A percentile compares a stretch with the other conserved stretches of the same genome.
phyloP scores from a whole-genome alignment of 1,140 invertebrate species.

The Neodiprion fabricii region DNA sequence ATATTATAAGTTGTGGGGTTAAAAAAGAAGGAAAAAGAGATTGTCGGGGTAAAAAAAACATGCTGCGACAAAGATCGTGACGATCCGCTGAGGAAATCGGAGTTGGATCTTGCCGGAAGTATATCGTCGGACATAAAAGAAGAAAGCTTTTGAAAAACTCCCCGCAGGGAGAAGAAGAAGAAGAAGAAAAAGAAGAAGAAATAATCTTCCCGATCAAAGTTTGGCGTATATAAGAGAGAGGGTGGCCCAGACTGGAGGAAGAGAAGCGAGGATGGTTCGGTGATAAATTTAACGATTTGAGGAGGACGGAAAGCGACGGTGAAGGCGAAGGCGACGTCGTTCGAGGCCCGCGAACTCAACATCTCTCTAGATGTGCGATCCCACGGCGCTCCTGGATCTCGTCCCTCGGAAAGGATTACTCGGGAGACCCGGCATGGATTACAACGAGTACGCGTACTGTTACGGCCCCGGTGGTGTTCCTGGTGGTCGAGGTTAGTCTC shows the following conservation, averaged over 20 bases:
- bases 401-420: conserved; percentile 57
- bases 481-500: conserved; percentile 56
- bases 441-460: conserved; percentile 62
- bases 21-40: too few relatives aligned
- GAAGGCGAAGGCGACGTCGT: not conserved
- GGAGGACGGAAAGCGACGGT: not conserved
- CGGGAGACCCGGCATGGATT: conserved; percentile 59
- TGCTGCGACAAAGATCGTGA: too few relatives aligned
- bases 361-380: conserved; percentile 40
- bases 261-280: not conserved
- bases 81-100: not conserved
- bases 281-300: conserved; percentile 6
- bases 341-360: not conserved
- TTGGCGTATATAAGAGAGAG: not conserved
- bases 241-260: not conserved
- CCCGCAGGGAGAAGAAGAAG: not conserved
- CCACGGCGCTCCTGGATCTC: conserved; percentile 55
- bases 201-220: conserved; percentile 1
- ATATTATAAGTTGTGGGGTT: too few relatives aligned
- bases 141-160: too few relatives aligned
- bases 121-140: not conserved
- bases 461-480: conserved; percentile 36
- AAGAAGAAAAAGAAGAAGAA: not conserved
- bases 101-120: not conserved
- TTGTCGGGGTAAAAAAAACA: too few relatives aligned